These are phyloP conservation scores for Bubalus kerabau DNA, from an alignment of 2,113 vertebrate species.

Conservation along the genomic window DNA sequence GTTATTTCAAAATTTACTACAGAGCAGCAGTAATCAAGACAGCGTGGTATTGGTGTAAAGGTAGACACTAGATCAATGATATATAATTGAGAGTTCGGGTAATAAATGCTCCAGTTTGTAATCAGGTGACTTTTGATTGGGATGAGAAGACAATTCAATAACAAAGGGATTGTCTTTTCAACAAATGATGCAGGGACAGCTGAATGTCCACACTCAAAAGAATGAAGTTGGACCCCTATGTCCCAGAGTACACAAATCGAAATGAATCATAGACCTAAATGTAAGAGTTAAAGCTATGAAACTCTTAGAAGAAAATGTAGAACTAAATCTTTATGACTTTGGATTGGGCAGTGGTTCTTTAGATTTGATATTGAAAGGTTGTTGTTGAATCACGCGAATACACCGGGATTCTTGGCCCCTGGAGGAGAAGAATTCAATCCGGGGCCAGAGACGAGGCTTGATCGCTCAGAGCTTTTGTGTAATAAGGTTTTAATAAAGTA, in stretches of 20 bases:
- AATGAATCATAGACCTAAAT: neutral
- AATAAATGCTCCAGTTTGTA: neutral
- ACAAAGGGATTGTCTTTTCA: neutral
- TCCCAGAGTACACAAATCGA: neutral
- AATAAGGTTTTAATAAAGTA: no score
- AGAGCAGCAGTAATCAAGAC: neutral
- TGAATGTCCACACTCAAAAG: neutral
- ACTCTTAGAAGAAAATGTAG: neutral
- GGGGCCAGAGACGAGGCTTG: no score
- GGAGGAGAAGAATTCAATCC: no score
- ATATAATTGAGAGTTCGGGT: neutral
- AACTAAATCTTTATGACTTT: neutral
- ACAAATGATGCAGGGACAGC: neutral
- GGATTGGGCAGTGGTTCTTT: neutral
- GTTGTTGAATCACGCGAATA: no score
- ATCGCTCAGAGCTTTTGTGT: no score
- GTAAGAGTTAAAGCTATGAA: neutral
- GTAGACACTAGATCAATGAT: neutral
- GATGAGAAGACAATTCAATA: neutral
- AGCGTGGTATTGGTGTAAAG: neutral
- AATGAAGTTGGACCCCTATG: neutral
- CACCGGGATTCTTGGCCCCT: no score
- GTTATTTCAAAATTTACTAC: neutral
- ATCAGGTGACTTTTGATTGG: neutral
- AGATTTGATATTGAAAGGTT: neutral